phyloP scores from a whole-genome alignment of 2,113 vertebrate genomes.

The Elephas maximus region DNA sequence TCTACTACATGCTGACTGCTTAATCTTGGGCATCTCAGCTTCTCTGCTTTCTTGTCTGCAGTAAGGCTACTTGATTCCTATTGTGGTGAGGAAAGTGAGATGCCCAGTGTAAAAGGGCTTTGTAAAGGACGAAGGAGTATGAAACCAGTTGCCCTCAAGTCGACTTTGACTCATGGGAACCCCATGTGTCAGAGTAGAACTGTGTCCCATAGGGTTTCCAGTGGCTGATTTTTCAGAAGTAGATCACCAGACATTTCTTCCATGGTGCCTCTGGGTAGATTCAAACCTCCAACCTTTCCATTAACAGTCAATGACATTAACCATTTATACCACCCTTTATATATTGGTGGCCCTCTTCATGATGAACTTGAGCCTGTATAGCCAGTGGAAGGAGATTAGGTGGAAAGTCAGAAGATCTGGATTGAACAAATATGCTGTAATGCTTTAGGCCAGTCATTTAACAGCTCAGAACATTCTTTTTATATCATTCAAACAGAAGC shows the following conservation, averaged over 20 bases:
- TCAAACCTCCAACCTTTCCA: not conserved
- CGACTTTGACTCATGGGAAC: not conserved
- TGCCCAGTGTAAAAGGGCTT: not conserved
- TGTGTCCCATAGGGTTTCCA: not conserved
- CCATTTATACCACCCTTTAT: not conserved
- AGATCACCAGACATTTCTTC: not conserved
- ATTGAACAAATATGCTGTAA: not conserved
- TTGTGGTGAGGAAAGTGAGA: not conserved
- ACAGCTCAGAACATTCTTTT: not conserved
- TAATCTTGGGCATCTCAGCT: not conserved
- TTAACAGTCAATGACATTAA: not conserved
- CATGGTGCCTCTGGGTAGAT: not conserved
- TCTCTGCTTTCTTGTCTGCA: not conserved
- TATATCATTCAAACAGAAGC: constrained; percentile 36
- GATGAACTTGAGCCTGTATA: not conserved
- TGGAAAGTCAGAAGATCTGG: not conserved
- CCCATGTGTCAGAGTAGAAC: not conserved
- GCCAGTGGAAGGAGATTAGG: fast-evolving
- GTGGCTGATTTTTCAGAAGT: not conserved
- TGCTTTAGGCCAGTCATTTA: not conserved
- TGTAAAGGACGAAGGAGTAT: not conserved
- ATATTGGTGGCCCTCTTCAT: not conserved
- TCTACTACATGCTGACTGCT: not conserved
- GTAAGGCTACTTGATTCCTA: not conserved
- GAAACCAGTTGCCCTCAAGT: too few relatives aligned